These are phyloP conservation scores for Equus quagga DNA, from an alignment of 2,113 vertebrate species.

Conservation along the genomic window DNA sequence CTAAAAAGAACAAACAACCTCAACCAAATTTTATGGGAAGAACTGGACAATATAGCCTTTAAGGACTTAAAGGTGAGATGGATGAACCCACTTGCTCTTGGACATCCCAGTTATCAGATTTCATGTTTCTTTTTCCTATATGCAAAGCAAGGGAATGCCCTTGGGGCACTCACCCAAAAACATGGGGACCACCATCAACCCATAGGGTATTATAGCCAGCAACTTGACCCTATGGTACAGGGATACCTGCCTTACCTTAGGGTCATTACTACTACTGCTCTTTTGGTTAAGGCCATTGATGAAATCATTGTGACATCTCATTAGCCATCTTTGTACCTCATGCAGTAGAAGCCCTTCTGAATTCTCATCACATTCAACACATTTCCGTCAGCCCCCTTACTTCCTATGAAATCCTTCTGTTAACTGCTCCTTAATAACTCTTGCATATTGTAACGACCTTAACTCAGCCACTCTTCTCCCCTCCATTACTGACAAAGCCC, in stretches of 20 bases:
- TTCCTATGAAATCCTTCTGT: background rate
- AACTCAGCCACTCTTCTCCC: too few species aligned
- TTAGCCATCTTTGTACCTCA: background rate
- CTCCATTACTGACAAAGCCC: background rate
- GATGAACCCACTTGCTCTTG: background rate
- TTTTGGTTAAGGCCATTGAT: background rate
- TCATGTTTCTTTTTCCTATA: background rate
- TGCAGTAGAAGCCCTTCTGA: background rate
- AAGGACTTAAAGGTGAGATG: background rate
- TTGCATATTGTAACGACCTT: background rate
- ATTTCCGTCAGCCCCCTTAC: background rate
- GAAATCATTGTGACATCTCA: background rate
- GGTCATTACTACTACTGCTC: background rate
- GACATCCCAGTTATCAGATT: background rate
- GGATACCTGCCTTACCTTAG: background rate
- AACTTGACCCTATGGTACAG: background rate
- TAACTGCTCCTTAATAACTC: background rate
- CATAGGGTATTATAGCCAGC: background rate
- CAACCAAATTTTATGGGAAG: background rate
- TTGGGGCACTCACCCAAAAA: background rate
- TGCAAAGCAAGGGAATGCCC: background rate
- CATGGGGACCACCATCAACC: background rate
- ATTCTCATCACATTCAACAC: background rate
- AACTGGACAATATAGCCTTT: background rate
- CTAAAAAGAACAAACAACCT: background rate